Base-by-base conservation (phyloP, 2,888 invertebrate genomes). In the Chalcis sispes region DNA sequence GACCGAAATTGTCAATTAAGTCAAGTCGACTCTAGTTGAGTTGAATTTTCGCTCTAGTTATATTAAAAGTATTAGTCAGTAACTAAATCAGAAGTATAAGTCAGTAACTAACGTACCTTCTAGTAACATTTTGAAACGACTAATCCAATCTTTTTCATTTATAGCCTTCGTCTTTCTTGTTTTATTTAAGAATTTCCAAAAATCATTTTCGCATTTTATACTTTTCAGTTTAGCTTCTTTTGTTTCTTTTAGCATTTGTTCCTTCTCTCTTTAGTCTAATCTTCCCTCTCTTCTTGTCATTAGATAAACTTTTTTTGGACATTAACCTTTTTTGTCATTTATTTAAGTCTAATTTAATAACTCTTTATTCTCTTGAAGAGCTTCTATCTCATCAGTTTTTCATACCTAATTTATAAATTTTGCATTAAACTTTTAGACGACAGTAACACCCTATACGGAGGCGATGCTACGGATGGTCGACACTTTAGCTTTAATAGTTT, bases 11-110 rank as follows among this genome's bases (percentile, higher is more conserved):
- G n/a, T n/a, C n/a, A n/a, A n/a, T n/a, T n/a, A n/a, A n/a, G n/a
- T n/a, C n/a, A 72, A 0, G 59, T 77, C 76, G 72, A 79, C 8
- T 70, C 72, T 58, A 79, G 79, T 7, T 36, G 4, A 4, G 36
- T 4, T 36, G 10, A 4, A 7, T 15, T 27, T 62, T 23, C 0
- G 2, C 15, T 15, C 8, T 15, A n/a, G n/a, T n/a, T n/a, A n/a
- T n/a, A n/a, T n/a, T n/a, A n/a, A n/a, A n/a, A n/a, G n/a, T n/a
- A n/a, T n/a, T n/a, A n/a, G n/a, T n/a, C n/a, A n/a, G n/a, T n/a
- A n/a, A n/a, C n/a, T n/a, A n/a, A n/a, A n/a, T n/a, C n/a, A n/a
- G n/a, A n/a, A n/a, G n/a, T n/a, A n/a, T n/a, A n/a, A n/a, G n/a
- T n/a, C n/a, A n/a, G n/a, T n/a, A n/a, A n/a, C n/a, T n/a, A n/a